A percentile compares a stretch with the other conserved stretches of the same genome.
phyloP scores from a whole-genome alignment of 2,888 invertebrate species.

The Habroteleia sp. region DNA sequence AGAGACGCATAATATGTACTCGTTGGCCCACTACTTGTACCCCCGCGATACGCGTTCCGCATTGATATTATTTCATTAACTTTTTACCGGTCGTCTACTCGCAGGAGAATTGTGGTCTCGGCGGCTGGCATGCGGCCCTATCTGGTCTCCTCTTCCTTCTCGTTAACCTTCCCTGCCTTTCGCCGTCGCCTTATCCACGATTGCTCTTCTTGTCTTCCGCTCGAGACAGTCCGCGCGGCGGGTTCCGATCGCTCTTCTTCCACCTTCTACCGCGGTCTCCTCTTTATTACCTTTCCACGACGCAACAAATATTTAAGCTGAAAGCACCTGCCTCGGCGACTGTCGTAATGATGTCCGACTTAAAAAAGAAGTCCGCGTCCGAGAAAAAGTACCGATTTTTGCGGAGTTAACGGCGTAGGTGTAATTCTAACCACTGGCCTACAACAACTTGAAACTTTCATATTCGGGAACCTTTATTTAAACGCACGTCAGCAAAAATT shows the following conservation, averaged over 20 bases:
- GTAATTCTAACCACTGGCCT: too few species aligned
- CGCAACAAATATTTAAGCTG: slow-evolving; percentile 64
- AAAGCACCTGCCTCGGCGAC: slow-evolving; percentile 69
- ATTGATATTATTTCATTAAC: slow-evolving; percentile 81
- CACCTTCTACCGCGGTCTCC: slow-evolving; percentile 55
- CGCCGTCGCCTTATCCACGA: slow-evolving; percentile 53
- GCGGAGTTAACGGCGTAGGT: neutral
- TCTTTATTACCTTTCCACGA: slow-evolving; percentile 61
- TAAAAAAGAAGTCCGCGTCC: neutral
- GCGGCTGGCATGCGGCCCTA: slow-evolving; percentile 66
- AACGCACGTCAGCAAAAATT: too few species aligned
- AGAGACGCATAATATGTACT: slow-evolving; percentile 70
- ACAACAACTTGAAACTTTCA: too few species aligned
- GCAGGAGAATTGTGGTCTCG: slow-evolving; percentile 72
- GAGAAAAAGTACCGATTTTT: neutral
- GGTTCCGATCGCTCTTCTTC: slow-evolving; percentile 66
- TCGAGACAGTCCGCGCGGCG: slow-evolving; percentile 38
- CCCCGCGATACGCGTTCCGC: slow-evolving; percentile 79
- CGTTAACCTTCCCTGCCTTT: slow-evolving; percentile 39
- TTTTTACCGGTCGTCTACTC: slow-evolving; percentile 74
- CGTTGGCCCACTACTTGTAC: slow-evolving; percentile 77
- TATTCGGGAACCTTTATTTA: too few species aligned
- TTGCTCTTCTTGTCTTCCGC: slow-evolving; percentile 58
- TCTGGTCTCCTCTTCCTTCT: slow-evolving; percentile 52
- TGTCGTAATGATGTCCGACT: slow-evolving; percentile 62